Percentiles rank a stretch among this genome's conserved stretches.
phyloP scores from a whole-genome alignment of 1,140 invertebrate genomes.

The Polypedilum pembai region DNA sequence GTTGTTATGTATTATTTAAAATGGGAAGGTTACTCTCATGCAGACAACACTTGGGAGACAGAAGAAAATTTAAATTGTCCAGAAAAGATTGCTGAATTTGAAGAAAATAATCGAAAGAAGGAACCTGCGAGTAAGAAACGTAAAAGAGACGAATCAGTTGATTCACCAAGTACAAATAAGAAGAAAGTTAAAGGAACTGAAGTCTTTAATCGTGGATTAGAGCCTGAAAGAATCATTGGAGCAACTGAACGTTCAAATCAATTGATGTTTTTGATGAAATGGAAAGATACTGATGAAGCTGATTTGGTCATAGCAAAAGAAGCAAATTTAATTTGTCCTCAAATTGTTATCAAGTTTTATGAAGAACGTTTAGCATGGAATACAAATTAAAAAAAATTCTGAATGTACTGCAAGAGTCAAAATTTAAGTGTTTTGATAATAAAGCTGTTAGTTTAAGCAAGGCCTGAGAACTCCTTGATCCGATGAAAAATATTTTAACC shows the following conservation, averaged over 20 bases:
- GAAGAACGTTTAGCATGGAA: slow-evolving; percentile 94
- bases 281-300: slow-evolving; percentile 92
- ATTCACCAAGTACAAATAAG: slow-evolving; percentile 37
- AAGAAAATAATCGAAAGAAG: slow-evolving; percentile 72
- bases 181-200: slow-evolving; percentile 38
- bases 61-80: slow-evolving; percentile 89
- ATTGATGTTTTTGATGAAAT: slow-evolving; percentile 96
- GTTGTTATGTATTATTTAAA: slow-evolving; percentile 86
- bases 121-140: slow-evolving; percentile 38
- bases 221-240: slow-evolving; percentile 89
- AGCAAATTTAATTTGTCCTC: slow-evolving; percentile 87
- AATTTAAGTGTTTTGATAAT: too few species aligned
- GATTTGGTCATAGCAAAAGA: slow-evolving; percentile 85
- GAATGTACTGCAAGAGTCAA: too few species aligned
- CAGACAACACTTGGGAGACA: slow-evolving; percentile 84
- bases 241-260: slow-evolving; percentile 92
- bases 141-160: slow-evolving; percentile 34
- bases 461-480: too few species aligned
- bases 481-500: too few species aligned
- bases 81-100: slow-evolving; percentile 81
- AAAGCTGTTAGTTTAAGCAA: too few species aligned
- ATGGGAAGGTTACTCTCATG: slow-evolving; percentile 83
- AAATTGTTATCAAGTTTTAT: slow-evolving; percentile 93
- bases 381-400: slow-evolving; percentile 29
- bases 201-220: slow-evolving; percentile 84